phyloP scores from a whole-genome alignment of 23 tunicate species.

The Trididemnum miniatum region DNA sequence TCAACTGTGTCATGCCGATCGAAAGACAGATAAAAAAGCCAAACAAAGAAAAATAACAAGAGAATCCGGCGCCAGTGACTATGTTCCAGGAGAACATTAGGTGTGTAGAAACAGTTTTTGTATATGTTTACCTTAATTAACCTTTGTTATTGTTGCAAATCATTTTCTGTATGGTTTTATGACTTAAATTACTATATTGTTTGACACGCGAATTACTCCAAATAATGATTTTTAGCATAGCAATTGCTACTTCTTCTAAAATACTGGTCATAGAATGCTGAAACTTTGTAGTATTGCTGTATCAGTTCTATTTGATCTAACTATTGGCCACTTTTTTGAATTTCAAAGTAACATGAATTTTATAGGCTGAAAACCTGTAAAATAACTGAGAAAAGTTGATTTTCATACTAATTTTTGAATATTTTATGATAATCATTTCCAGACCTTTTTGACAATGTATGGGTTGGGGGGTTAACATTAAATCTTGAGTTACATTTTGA shows the following conservation, averaged over 20 bases:
- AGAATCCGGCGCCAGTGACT: background rate
- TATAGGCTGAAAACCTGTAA: background rate
- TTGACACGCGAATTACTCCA: background rate
- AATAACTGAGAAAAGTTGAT: no score
- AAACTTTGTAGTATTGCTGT: background rate
- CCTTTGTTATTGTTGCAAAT: no score
- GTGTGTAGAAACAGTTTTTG: background rate
- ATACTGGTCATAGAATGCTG: background rate
- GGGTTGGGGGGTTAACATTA: no score
- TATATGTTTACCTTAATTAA: no score
- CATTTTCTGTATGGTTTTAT: background rate
- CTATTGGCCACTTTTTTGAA: background rate
- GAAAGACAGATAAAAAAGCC: background rate
- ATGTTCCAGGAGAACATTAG: background rate
- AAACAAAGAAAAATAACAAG: background rate
- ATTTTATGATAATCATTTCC: no score
- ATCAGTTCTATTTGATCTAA: background rate
- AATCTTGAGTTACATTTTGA: no score
- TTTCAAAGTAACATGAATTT: background rate
- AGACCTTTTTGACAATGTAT: no score
- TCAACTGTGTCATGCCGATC: background rate
- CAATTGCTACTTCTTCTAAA: background rate
- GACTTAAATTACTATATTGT: background rate
- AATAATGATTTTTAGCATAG: background rate
- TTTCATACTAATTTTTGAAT: background rate